Base-by-base conservation (phyloP, 1,140 invertebrate genomes). In the Nasonia longicornis region DNA sequence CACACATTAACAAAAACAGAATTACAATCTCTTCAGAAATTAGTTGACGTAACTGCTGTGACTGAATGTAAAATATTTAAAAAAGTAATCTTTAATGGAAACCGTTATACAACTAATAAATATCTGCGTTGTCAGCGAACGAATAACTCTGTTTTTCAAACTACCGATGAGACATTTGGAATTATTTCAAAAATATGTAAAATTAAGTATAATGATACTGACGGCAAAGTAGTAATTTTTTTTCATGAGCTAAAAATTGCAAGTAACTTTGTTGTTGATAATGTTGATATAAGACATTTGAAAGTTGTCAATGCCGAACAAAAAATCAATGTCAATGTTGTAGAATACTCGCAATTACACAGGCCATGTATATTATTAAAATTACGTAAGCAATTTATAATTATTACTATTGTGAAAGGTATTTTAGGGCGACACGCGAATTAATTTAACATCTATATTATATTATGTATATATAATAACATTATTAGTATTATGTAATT, bases 91-190 rank as follows among this genome's bases (percentile, higher is more conserved):
- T 69, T 22, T 69, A 69, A 69, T 35, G 2, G 31, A 69, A 29
- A 14, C 26, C 12, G 67, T 29, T 69, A 29, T 29, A 69, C 67
- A 14, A 69, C 26, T 69, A 29, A 35, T 69, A 29, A 29, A 29
- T 29, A 69, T 69, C 22, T 14, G 31, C 22, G 31, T 29, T 14
- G 3, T 22, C 22, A 69, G 31, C 22, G 31, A 69, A 69, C 16
- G 16, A 69, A 69, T 69, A 35, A 69, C 67, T 69, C 67, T 69
- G 26, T 69, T 29, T 14, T 69, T 69, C 22, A 69, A 69, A n/a
- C 26, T 29, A 29, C 12, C 3, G 67, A 16, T 69, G 12, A 29
- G 31, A 38, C 38, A 38, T 69, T 69, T 69, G 67, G 7, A 29
- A 69, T 69, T 22, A 69, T 69, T 69, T 22, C 67, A 69, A 35